Evolutionary conservation across 1,140 invertebrate species (phyloP).

Genomic region (Pantala flavescens): DNA sequence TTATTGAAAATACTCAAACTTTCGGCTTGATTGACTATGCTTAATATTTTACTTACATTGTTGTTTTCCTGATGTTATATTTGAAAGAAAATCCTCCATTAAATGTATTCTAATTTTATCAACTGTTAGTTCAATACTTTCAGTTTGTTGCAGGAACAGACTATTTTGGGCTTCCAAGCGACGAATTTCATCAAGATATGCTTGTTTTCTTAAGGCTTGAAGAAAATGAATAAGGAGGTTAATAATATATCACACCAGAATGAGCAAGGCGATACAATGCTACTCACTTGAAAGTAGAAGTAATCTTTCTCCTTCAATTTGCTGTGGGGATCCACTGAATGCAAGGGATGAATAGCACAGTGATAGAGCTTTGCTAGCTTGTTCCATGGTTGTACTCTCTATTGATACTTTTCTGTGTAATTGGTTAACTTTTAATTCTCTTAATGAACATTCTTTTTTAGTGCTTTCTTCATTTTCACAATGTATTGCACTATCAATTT

Average conservation of each 20-base stretch:
- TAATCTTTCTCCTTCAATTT: conserved; percentile 46
- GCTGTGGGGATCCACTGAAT: conserved; percentile 40
- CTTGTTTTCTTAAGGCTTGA: background rate
- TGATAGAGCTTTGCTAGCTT: conserved; percentile 45
- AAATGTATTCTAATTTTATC: background rate
- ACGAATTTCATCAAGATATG: background rate
- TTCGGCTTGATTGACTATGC: too few species aligned
- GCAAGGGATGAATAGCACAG: conserved; percentile 37
- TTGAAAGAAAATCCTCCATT: background rate
- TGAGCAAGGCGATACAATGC: background rate
- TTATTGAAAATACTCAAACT: too few species aligned
- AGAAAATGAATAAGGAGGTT: background rate
- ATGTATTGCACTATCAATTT: background rate
- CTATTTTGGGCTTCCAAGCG: background rate
- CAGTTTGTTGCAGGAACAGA: background rate
- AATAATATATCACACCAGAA: background rate
- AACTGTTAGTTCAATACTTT: background rate
- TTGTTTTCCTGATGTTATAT: background rate
- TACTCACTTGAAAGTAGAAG: conserved; percentile 44
- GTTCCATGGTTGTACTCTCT: conserved; percentile 42
- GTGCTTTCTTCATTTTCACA: background rate
- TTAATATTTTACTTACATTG: background rate
- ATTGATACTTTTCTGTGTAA: conserved; percentile 30
- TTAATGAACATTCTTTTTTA: background rate
- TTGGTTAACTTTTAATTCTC: background rate